A percentile compares a stretch with the other conserved stretches of the same genome.
Conservation (phyloP, 2,888 invertebrate genomes). For the Nezara viridula region DNA sequence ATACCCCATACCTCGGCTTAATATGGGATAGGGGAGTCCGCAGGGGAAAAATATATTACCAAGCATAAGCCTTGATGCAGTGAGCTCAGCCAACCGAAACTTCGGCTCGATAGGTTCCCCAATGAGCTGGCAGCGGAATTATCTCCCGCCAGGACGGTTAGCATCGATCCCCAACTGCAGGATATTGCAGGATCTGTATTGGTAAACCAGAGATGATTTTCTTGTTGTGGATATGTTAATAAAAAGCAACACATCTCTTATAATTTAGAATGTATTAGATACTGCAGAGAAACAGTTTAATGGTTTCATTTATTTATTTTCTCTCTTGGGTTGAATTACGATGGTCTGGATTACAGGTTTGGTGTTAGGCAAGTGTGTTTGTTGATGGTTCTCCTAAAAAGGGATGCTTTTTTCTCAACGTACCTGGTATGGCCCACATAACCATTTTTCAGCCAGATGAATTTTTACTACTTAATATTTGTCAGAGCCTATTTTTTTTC, state of each 20-base stretch:
- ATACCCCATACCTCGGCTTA: background rate
- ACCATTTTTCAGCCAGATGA: too few species aligned
- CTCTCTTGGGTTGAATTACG: too few species aligned
- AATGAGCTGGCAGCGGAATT: slow-evolving; percentile 27
- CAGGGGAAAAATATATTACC: slow-evolving; percentile 19
- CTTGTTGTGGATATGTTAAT: background rate
- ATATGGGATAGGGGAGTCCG: background rate
- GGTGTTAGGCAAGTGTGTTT: too few species aligned
- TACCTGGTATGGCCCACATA: too few species aligned
- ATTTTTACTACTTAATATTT: too few species aligned
- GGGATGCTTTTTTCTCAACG: too few species aligned
- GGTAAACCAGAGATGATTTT: background rate
- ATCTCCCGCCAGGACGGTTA: background rate
- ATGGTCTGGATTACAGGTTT: too few species aligned
- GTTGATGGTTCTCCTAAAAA: too few species aligned
- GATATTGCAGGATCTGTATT: background rate
- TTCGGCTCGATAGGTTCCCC: slow-evolving; percentile 28
- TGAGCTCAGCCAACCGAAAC: slow-evolving; percentile 29
- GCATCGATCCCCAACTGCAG: background rate
- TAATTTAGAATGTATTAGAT: background rate
- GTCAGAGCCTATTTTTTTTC: too few species aligned
- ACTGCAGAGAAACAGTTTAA: too few species aligned
- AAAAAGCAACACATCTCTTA: background rate
- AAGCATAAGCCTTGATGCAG: slow-evolving; percentile 18
- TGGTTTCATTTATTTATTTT: too few species aligned